Percentiles rank a stretch among this genome's conserved stretches.
Conservation (phyloP, 2,888 invertebrate species). For the Xiphydria camelus region DNA sequence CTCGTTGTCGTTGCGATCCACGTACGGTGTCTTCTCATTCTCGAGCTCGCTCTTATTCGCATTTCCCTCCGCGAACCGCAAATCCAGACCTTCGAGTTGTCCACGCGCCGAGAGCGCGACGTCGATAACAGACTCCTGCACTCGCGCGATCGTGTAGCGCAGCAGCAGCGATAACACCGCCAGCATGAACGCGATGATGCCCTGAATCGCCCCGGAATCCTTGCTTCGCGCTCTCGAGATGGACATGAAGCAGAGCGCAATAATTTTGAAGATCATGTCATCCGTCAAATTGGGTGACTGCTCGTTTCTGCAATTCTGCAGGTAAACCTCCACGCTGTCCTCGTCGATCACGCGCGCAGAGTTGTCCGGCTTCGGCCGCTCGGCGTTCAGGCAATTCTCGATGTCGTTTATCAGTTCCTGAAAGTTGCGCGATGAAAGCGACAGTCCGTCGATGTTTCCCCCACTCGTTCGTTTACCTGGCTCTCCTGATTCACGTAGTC, state of each 20-base stretch:
- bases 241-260: constrained; percentile 80
- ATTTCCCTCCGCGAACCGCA: too few species aligned
- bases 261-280: constrained; percentile 80
- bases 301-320: constrained; percentile 41
- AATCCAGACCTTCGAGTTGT: too few species aligned
- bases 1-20: constrained; percentile 15
- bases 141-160: constrained; percentile 53
- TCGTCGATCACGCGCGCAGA: constrained; percentile 26
- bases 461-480: constrained; percentile 31
- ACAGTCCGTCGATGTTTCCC: not conserved
- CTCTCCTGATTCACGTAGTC: constrained; percentile 50
- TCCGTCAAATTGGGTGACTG: constrained; percentile 35
- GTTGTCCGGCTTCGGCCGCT: constrained; percentile 25
- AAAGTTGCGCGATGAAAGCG: not conserved
- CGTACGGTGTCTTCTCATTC: not conserved
- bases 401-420: constrained; percentile 46
- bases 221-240: constrained; percentile 74
- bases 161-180: constrained; percentile 78
- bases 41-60: not conserved
- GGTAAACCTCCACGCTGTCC: constrained; percentile 40
- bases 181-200: constrained; percentile 81
- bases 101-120: constrained; percentile 49
- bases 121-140: constrained; percentile 48
- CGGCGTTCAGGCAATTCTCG: constrained; percentile 42
- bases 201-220: constrained; percentile 79